These are phyloP conservation scores for Baronia brevicornis DNA, from an alignment of 2,888 invertebrate genomes.

Conservation along the genomic window DNA sequence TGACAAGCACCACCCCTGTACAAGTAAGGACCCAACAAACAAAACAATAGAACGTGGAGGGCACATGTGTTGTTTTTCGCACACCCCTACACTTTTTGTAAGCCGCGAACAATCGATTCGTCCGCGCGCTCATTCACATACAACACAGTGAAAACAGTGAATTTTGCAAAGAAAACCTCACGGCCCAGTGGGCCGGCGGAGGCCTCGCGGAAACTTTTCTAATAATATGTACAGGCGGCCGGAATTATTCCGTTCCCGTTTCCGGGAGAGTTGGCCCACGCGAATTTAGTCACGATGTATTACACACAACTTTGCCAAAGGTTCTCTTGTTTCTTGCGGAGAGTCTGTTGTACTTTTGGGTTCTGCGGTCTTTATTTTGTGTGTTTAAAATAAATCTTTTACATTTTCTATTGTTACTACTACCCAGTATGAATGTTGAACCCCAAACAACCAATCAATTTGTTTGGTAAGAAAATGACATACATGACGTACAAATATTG, in stretches of 20 bases:
- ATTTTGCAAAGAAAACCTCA: conserved; percentile 26
- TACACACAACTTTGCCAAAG: conserved; percentile 11
- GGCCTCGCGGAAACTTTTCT: conserved; percentile 31
- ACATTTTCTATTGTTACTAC: too few species aligned
- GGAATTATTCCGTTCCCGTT: conserved; percentile 14
- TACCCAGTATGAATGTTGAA: background rate
- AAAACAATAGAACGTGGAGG: conserved; percentile 29
- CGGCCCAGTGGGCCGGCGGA: conserved; percentile 25
- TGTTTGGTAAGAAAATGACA: conserved; percentile 1
- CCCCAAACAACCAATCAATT: background rate
- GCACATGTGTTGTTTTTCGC: conserved; percentile 28
- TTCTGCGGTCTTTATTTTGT: conserved; percentile 3
- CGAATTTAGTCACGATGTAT: conserved; percentile 12
- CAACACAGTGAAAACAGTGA: conserved; percentile 24
- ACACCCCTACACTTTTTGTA: conserved; percentile 30
- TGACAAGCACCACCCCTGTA: conserved; percentile 1
- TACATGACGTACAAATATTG: too few species aligned
- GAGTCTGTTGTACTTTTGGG: conserved; percentile 10
- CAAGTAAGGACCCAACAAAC: background rate
- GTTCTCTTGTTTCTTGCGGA: conserved; percentile 5
- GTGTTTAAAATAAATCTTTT: too few species aligned
- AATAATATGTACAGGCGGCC: conserved; percentile 15
- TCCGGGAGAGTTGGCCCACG: conserved; percentile 12
- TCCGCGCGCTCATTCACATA: conserved; percentile 28
- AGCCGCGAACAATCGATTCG: conserved; percentile 26